Conservation (phyloP, 2,797 vertebrate genomes). For the Pseudochirops corinnae region DNA sequence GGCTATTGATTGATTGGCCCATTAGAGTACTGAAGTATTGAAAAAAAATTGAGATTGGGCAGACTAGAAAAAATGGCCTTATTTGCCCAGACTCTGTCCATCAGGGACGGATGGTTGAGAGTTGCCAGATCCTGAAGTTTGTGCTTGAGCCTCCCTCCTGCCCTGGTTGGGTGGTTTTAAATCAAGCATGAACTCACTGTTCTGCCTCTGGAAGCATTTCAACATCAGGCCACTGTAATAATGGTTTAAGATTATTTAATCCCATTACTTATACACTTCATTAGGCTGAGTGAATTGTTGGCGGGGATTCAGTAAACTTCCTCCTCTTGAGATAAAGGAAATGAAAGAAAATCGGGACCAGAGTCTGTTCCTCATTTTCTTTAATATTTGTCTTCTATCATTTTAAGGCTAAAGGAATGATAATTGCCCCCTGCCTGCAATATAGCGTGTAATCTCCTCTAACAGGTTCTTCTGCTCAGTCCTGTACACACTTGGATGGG, state of each 20-base stretch:
- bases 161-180: constrained; percentile 81
- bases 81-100: constrained; percentile 57
- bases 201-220: constrained; percentile 83
- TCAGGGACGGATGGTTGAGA: constrained; percentile 50
- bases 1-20: not conserved
- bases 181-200: constrained; percentile 82
- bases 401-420: constrained; percentile 80
- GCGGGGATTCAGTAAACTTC: constrained; percentile 85
- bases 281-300: constrained; percentile 89
- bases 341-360: constrained; percentile 80
- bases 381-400: constrained; percentile 83
- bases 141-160: constrained; percentile 77
- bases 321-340: constrained; percentile 83
- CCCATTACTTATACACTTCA: constrained; percentile 88
- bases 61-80: constrained; percentile 37
- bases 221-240: constrained; percentile 83
- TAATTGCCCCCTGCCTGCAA: constrained; percentile 72
- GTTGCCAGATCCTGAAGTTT: constrained; percentile 80
- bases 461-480: constrained; percentile 49
- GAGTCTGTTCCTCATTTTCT: constrained; percentile 81
- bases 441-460: constrained; percentile 55
- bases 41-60: constrained; percentile 40
- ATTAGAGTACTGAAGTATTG: not conserved
- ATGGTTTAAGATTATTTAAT: constrained; percentile 87
- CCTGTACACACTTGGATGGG: constrained; percentile 62